Percentiles rank a stretch among this genome's conserved stretches.
phyloP scores from a whole-genome alignment of 2,797 vertebrate species.

The Propithecus perrieri region DNA sequence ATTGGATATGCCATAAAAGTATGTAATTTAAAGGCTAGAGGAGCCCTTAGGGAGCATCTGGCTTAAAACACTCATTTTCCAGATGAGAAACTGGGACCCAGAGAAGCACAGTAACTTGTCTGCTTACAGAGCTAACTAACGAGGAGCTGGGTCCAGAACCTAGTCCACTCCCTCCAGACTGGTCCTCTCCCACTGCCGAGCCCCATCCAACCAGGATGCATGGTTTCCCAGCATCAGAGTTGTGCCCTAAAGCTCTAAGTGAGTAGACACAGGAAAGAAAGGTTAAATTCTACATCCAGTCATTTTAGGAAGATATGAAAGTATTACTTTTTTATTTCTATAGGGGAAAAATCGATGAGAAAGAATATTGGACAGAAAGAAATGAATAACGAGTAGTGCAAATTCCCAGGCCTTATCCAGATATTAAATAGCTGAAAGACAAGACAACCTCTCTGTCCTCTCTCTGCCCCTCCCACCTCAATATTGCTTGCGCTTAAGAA shows the following conservation, averaged over 20 bases:
- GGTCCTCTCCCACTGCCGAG: not conserved
- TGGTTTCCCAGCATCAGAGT: not conserved
- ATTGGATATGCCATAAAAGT: rapidly evolving
- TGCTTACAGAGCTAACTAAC: not conserved
- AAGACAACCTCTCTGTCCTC: rapidly evolving
- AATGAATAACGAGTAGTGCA: not conserved
- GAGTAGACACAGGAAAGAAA: not conserved
- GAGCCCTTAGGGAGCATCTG: not conserved
- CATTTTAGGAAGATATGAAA: constrained; percentile 10
- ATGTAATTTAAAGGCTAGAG: not conserved
- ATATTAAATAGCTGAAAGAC: not conserved
- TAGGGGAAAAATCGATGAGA: not conserved
- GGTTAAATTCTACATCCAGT: not conserved
- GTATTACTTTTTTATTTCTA: not conserved
- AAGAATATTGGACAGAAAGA: constrained; percentile 36
- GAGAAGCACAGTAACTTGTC: not conserved
- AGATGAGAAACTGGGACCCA: not conserved
- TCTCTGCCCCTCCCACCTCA: not conserved
- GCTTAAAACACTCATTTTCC: not conserved
- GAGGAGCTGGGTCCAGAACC: not conserved
- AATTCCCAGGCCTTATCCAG: not conserved
- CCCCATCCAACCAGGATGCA: not conserved
- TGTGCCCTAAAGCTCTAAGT: not conserved
- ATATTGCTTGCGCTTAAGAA: not conserved
- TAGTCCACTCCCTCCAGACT: not conserved